A percentile compares a stretch with the other conserved stretches of the same genome.
phyloP scores from a whole-genome alignment of 2,113 vertebrate genomes.

The Corydoras sp. region DNA sequence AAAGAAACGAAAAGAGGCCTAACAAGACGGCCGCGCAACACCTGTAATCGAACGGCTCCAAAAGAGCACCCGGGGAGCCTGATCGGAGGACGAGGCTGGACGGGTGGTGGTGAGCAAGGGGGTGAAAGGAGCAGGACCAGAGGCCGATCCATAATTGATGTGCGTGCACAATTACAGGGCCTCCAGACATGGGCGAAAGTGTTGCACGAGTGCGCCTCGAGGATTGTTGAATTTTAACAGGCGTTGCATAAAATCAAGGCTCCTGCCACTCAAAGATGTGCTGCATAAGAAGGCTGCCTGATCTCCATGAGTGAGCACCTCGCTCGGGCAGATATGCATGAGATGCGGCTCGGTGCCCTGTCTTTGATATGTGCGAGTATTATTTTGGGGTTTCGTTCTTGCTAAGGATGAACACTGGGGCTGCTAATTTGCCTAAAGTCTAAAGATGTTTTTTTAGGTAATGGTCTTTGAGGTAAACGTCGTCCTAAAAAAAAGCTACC shows the following conservation, averaged over 20 bases:
- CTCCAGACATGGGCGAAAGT: constrained; percentile 77
- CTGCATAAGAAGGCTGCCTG: constrained; percentile 66
- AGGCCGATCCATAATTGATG: constrained; percentile 84
- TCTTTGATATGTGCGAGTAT: constrained; percentile 27
- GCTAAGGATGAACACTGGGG: constrained; percentile 4
- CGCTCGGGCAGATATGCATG: constrained; percentile 42
- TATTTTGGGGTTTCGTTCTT: background rate
- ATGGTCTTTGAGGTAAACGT: too few species aligned
- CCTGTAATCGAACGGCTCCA: constrained; percentile 79
- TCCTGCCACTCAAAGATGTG: constrained; percentile 54
- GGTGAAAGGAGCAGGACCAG: constrained; percentile 63
- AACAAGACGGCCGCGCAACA: constrained; percentile 73
- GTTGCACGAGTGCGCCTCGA: constrained; percentile 75
- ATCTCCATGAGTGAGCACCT: constrained; percentile 54
- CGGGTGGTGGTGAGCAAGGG: constrained; percentile 61
- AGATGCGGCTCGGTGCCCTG: constrained; percentile 10
- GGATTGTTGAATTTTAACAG: constrained; percentile 78
- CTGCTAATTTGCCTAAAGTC: background rate
- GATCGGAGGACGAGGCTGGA: constrained; percentile 69
- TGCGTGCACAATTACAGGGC: constrained; percentile 78
- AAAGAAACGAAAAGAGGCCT: constrained; percentile 53
- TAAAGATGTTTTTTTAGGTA: too few species aligned
- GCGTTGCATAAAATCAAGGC: constrained; percentile 77
- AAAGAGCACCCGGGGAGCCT: constrained; percentile 67
- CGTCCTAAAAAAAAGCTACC: too few species aligned